These are phyloP conservation scores for Drosophila punjabiensis DNA, from an alignment of 1,140 invertebrate species.

Conservation along the genomic window DNA sequence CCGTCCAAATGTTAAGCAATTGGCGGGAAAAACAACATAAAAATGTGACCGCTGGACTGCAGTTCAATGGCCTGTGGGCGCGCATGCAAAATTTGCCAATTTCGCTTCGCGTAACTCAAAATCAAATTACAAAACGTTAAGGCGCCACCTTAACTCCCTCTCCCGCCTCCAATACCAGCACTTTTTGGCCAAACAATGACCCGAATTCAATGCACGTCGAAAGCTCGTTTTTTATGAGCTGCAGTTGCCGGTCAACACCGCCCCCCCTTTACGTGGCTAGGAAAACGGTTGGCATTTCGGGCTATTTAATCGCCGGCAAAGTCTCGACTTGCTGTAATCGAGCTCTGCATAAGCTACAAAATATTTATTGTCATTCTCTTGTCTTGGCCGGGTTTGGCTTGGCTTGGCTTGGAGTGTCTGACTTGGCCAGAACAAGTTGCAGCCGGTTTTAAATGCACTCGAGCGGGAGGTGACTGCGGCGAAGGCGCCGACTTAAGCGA, in stretches of 20 bases:
- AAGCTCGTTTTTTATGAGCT: conserved; percentile 63
- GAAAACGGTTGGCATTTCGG: conserved; percentile 60
- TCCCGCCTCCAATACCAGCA: not conserved
- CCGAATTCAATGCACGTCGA: conserved; percentile 78
- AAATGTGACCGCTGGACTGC: conserved; percentile 34
- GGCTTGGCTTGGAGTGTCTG: conserved; percentile 10
- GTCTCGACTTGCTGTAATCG: conserved; percentile 53
- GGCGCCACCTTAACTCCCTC: conserved; percentile 14
- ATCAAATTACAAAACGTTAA: conserved; percentile 73
- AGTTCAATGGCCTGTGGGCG: conserved; percentile 66
- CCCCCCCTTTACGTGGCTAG: conserved; percentile 2
- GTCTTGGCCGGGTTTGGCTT: conserved; percentile 28
- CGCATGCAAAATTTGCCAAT: conserved; percentile 58
- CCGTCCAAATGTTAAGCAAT: conserved; percentile 42
- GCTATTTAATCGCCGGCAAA: conserved; percentile 60
- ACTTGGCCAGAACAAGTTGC: conserved; percentile 57
- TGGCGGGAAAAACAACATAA: conserved; percentile 25
- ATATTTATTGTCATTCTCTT: conserved; percentile 59
- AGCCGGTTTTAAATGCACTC: conserved; percentile 66
- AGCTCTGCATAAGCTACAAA: conserved; percentile 40
- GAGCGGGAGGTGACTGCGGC: conserved; percentile 20
- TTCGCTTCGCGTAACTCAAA: conserved; percentile 57
- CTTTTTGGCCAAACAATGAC: conserved; percentile 57
- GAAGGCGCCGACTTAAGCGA: conserved; percentile 1
- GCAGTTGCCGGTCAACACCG: conserved; percentile 10